phyloP scores from a whole-genome alignment of 2,113 vertebrate genomes.

The Pachypanchax playfairii region DNA sequence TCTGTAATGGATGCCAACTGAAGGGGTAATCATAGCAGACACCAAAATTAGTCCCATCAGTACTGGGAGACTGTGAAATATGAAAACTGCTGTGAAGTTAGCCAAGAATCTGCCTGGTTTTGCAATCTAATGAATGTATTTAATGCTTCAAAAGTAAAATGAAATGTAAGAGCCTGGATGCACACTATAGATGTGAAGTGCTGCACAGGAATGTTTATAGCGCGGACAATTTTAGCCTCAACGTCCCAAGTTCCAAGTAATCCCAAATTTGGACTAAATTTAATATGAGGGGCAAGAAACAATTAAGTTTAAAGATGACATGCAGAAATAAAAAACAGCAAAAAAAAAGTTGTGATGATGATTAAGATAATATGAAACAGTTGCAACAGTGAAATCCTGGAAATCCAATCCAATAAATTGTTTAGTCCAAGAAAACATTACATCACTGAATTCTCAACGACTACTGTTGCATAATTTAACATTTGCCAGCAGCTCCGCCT shows the following conservation, averaged over 20 bases:
- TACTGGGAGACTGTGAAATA: constrained; percentile 34
- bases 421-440: neutral
- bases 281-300: too few species aligned
- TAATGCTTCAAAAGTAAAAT: constrained; percentile 8
- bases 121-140: constrained; percentile 14
- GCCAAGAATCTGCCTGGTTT: constrained; percentile 17
- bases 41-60: constrained; percentile 57
- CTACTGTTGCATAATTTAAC: neutral
- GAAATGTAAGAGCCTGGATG: neutral
- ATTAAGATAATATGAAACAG: neutral
- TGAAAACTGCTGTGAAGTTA: constrained; percentile 35
- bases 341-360: neutral
- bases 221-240: neutral
- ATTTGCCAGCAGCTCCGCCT: neutral
- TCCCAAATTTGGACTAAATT: too few species aligned
- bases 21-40: constrained; percentile 50
- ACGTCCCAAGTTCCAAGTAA: too few species aligned
- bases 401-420: neutral
- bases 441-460: neutral
- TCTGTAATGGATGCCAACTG: constrained; percentile 52
- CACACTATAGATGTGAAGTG: neutral
- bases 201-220: neutral
- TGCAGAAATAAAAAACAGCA: too few species aligned
- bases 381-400: neutral
- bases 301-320: too few species aligned